A percentile compares a stretch with the other conserved stretches of the same genome.
These are phyloP conservation scores for Heterodera carotae DNA, from an alignment of 1,140 invertebrate genomes.

Conservation along the genomic window DNA sequence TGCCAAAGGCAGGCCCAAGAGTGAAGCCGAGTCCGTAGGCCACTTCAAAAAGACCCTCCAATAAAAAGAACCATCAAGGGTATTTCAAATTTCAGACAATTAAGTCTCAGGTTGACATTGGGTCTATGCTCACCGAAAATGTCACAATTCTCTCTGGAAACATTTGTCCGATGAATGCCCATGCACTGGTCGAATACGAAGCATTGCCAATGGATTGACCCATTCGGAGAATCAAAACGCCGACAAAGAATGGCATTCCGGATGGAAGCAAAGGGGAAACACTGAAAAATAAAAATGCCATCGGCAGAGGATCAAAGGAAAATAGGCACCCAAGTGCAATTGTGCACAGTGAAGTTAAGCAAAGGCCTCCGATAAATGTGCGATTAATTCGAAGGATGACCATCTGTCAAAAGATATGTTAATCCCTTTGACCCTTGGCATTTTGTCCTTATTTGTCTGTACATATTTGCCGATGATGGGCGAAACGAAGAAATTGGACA, in stretches of 20 bases:
- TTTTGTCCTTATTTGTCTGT: too few relatives aligned
- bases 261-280: constrained; percentile 9
- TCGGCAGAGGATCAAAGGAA: too few relatives aligned
- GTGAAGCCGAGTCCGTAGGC: constrained; percentile 22
- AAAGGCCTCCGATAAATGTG: constrained; percentile 9
- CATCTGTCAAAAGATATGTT: constrained; percentile 12
- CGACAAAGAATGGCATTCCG: constrained; percentile 10
- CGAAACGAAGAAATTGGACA: constrained; percentile 23
- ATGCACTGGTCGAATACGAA: constrained; percentile 8
- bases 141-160: constrained; percentile 22
- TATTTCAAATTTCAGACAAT: not conserved
- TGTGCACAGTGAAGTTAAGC: constrained; percentile 2
- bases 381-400: constrained; percentile 9
- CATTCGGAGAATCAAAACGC: constrained; percentile 12
- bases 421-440: too few relatives aligned
- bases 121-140: not conserved
- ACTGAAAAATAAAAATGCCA: too few relatives aligned
- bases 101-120: not conserved
- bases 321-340: constrained; percentile 3
- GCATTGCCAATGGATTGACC: constrained; percentile 14
- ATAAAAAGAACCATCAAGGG: too few relatives aligned
- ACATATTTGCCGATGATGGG: constrained; percentile 7
- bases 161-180: constrained; percentile 8
- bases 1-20: constrained; percentile 16
- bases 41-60: constrained; percentile 11